phyloP scores from a whole-genome alignment of 2,888 invertebrate genomes.

The Griposia aprilina region DNA sequence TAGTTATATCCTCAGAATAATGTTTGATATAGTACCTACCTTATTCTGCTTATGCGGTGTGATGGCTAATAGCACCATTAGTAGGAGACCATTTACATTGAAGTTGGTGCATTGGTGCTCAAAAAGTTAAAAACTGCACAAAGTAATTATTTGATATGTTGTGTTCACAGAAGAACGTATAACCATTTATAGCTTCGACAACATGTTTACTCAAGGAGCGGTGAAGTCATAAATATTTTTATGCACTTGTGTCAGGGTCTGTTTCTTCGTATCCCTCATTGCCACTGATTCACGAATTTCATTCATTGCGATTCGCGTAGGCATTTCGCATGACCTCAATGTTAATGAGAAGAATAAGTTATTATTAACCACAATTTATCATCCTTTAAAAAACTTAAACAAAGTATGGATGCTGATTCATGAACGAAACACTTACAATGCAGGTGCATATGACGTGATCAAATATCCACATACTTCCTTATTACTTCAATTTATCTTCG shows the following conservation, averaged over 20 bases:
- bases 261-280: constrained; percentile 75
- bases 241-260: constrained; percentile 77
- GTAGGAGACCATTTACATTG: constrained; percentile 32
- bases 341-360: constrained; percentile 46
- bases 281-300: constrained; percentile 69
- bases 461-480: constrained; percentile 8
- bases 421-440: constrained; percentile 1
- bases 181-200: constrained; percentile 57
- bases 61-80: constrained; percentile 7
- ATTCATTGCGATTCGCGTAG: constrained; percentile 51
- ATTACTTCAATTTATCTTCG: constrained; percentile 10
- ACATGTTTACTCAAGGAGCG: constrained; percentile 59
- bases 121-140: constrained; percentile 34
- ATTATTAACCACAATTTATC: constrained; percentile 10
- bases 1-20: background rate
- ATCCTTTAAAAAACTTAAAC: constrained; percentile 3
- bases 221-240: constrained; percentile 71
- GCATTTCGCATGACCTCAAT: constrained; percentile 54
- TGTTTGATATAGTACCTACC: background rate
- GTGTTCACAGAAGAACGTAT: constrained; percentile 63
- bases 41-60: background rate
- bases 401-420: background rate
- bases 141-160: constrained; percentile 59
- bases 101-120: constrained; percentile 24
- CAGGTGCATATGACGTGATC: constrained; percentile 15